These are phyloP conservation scores for Drosophila azteca DNA, from an alignment of 1,140 invertebrate species.

Conservation along the genomic window DNA sequence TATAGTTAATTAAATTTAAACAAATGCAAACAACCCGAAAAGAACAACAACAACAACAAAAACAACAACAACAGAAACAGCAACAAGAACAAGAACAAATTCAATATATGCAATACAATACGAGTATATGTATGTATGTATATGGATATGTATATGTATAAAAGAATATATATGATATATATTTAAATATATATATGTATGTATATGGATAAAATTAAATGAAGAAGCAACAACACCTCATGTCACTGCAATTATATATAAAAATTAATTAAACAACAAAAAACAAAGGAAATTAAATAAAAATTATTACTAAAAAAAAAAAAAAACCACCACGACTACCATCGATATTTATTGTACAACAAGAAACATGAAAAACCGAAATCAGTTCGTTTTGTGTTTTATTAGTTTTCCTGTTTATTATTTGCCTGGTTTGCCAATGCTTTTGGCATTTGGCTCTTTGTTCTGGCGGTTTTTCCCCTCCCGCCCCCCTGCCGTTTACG, in stretches of 20 bases:
- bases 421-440: no score
- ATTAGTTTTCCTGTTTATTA: constrained; percentile 42
- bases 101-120: constrained; percentile 20
- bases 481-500: no score
- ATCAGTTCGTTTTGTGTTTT: constrained; percentile 44
- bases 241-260: constrained; percentile 82
- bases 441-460: constrained; percentile 13
- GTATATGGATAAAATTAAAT: constrained; percentile 70
- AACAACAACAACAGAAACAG: constrained; percentile 12
- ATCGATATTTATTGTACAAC: constrained; percentile 15
- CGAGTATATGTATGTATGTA: background rate
- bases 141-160: constrained; percentile 29
- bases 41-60: constrained; percentile 21
- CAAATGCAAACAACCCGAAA: constrained; percentile 53
- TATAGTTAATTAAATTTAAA: constrained; percentile 82
- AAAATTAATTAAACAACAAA: constrained; percentile 79
- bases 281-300: constrained; percentile 80
- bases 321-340: constrained; percentile 13
- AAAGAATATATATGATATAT: constrained; percentile 42
- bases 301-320: constrained; percentile 79
- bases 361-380: constrained; percentile 49
- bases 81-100: constrained; percentile 35
- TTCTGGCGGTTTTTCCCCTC: constrained; percentile 10
- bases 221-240: constrained; percentile 80
- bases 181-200: constrained; percentile 51